A percentile compares a stretch with the other conserved stretches of the same genome.
These are phyloP conservation scores for Clamator glandarius DNA, from an alignment of 2,797 vertebrate genomes.

Conservation along the genomic window DNA sequence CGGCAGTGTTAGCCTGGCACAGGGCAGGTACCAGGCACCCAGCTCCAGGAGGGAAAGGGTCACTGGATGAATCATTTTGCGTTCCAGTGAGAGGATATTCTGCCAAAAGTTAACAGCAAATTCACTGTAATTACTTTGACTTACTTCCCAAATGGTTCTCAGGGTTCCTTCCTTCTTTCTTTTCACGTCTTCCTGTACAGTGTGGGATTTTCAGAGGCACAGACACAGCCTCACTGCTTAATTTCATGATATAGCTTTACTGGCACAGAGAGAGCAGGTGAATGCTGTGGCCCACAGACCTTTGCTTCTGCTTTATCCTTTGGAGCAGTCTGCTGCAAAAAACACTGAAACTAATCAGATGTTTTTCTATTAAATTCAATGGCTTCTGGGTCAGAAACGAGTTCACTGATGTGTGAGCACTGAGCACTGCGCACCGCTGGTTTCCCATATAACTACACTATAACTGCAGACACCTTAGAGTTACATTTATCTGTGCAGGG, in stretches of 20 bases:
- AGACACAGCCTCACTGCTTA: neutral
- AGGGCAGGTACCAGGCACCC: neutral
- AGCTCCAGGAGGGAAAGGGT: neutral
- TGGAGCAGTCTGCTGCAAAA: slow-evolving; percentile 1
- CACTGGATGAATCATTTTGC: neutral
- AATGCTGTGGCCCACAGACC: neutral
- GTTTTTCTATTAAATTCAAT: slow-evolving; percentile 8
- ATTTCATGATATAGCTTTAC: slow-evolving; percentile 24
- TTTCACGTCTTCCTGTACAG: slow-evolving; percentile 31
- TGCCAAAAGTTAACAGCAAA: slow-evolving; percentile 31
- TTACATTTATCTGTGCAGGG: neutral
- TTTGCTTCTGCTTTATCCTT: slow-evolving; percentile 7
- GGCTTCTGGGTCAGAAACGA: slow-evolving; percentile 16
- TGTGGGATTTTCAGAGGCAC: slow-evolving; percentile 12
- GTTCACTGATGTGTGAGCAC: neutral
- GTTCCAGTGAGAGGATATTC: neutral
- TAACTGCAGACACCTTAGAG: neutral
- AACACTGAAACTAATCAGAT: neutral
- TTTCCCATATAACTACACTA: neutral
- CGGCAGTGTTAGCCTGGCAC: neutral
- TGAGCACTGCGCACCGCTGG: neutral
- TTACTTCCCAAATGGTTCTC: slow-evolving; percentile 15
- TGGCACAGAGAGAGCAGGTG: neutral
- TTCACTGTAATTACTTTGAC: slow-evolving; percentile 7
- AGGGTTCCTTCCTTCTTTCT: slow-evolving; percentile 19